Percentiles rank a stretch among this genome's conserved stretches.
These are phyloP conservation scores for Chouioia cunea DNA, from an alignment of 2,888 invertebrate genomes.

Conservation along the genomic window DNA sequence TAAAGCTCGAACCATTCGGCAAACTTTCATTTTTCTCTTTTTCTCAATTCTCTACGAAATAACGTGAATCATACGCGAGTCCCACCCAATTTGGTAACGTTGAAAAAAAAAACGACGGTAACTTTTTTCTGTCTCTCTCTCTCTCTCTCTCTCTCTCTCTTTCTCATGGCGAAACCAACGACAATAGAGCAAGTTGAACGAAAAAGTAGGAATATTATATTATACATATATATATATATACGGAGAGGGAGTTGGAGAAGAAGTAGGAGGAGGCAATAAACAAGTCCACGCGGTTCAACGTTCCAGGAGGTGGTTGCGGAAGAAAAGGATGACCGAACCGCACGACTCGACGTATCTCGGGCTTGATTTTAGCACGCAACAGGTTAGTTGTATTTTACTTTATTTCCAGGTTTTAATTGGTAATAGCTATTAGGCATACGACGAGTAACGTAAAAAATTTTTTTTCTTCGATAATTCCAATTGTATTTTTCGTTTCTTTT, in stretches of 20 bases:
- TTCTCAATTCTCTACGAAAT: too few species aligned
- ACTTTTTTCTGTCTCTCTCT: neutral
- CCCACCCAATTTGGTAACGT: slow-evolving; percentile 15
- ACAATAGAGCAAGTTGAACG: neutral
- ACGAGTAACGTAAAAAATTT: too few species aligned
- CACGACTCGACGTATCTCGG: slow-evolving; percentile 78
- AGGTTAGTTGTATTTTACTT: slow-evolving; percentile 72
- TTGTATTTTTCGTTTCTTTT: too few species aligned
- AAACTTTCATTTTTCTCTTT: too few species aligned
- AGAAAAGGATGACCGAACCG: slow-evolving; percentile 55
- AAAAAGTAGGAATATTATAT: too few species aligned
- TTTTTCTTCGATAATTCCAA: too few species aligned
- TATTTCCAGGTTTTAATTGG: too few species aligned
- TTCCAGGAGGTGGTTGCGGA: slow-evolving; percentile 2
- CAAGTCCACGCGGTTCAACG: neutral
- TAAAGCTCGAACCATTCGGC: too few species aligned
- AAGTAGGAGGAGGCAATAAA: neutral
- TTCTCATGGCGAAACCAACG: too few species aligned
- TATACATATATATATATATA: neutral
- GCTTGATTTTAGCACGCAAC: slow-evolving; percentile 89
- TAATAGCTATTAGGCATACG: too few species aligned
- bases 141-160: too few species aligned
- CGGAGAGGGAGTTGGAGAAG: neutral
- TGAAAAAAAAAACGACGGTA: slow-evolving; percentile 6
- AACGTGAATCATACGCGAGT: neutral